phyloP scores from a whole-genome alignment of 2,888 invertebrate genomes.

The Thecophora atra region DNA sequence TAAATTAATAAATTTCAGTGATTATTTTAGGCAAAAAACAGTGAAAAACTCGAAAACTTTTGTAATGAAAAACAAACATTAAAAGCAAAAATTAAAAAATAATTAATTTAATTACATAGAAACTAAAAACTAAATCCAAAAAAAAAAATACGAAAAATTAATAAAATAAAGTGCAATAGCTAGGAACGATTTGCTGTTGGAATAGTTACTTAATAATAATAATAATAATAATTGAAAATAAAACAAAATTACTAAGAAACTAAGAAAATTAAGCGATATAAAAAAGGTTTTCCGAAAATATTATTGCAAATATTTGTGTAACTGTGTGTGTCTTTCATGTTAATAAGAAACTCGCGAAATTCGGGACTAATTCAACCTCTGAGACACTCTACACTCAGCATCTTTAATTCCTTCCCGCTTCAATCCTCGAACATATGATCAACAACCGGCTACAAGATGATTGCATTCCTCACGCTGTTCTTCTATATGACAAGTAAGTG shows the following conservation, averaged over 20 bases:
- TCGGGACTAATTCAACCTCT: too few species aligned
- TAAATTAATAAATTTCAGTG: not conserved
- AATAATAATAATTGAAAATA: too few species aligned
- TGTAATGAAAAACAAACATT: not conserved
- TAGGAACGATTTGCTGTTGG: too few species aligned
- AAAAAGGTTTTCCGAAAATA: not conserved
- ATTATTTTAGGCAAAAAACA: too few species aligned
- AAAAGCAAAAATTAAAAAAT: not conserved
- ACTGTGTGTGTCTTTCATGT: too few species aligned
- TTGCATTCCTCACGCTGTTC: conserved; percentile 62
- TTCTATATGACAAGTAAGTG: conserved; percentile 66
- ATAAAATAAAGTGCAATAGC: not conserved
- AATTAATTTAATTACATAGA: not conserved
- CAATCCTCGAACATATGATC: conserved; percentile 11
- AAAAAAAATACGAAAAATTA: not conserved
- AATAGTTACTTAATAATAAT: too few species aligned
- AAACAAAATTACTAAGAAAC: not conserved
- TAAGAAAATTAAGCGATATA: not conserved
- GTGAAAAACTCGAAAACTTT: not conserved
- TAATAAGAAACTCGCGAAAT: too few species aligned
- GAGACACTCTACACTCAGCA: not conserved
- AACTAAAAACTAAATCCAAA: not conserved
- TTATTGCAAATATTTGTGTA: too few species aligned
- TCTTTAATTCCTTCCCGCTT: not conserved
- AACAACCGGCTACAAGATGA: conserved; percentile 55